Evolutionary conservation across 2,113 vertebrate genomes (phyloP).

Genomic region (Nicator chloris): DNA sequence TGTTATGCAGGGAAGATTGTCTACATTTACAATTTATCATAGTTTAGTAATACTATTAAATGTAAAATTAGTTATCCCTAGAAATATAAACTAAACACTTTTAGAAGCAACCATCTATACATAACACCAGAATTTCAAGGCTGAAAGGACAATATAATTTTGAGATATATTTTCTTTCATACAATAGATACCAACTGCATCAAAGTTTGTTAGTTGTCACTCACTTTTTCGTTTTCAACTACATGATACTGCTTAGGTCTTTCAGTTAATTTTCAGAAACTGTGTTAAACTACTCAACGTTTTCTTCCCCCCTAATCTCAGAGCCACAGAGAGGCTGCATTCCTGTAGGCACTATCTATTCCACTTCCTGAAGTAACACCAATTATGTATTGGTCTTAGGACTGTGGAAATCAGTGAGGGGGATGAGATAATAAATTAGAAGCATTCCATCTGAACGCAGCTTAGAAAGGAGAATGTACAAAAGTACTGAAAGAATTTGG

Average conservation of each 20-base stretch:
- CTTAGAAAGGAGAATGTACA: neutral
- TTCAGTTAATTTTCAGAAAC: neutral
- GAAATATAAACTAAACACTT: neutral
- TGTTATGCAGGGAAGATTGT: neutral
- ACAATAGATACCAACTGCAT: neutral
- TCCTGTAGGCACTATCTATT: neutral
- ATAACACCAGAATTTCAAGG: neutral
- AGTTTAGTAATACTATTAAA: neutral
- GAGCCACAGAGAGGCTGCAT: neutral
- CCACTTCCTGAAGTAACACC: neutral
- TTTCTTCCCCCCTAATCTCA: neutral
- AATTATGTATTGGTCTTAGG: neutral
- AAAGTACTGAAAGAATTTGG: neutral
- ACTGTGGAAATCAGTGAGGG: neutral
- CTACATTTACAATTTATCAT: neutral
- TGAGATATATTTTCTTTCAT: neutral
- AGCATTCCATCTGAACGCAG: neutral
- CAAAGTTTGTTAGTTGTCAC: neutral
- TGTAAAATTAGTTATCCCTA: neutral
- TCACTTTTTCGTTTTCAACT: neutral
- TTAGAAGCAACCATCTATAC: neutral
- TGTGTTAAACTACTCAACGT: neutral
- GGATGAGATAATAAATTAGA: neutral
- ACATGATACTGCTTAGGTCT: neutral
- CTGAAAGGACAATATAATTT: neutral